Conservation (phyloP, 1,140 invertebrate genomes). For the Anastrepha obliqua region DNA sequence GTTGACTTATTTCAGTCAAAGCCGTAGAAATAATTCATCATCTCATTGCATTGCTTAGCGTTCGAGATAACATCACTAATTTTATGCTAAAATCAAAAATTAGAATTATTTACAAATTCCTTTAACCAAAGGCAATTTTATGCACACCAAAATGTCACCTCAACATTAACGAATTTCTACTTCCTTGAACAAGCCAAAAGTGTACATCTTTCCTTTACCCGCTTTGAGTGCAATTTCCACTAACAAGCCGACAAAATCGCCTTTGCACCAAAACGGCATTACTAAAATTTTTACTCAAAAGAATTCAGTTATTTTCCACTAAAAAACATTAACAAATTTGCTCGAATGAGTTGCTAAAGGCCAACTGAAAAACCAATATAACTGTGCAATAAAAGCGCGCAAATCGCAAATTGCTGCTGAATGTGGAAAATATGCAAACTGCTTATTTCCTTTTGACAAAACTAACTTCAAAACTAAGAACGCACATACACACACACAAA, state of each 20-base stretch:
- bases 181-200: not conserved
- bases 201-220: not conserved
- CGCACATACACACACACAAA: too few relatives aligned
- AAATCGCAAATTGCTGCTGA: not conserved
- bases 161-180: not conserved
- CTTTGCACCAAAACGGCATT: conserved; percentile 19
- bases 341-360: not conserved
- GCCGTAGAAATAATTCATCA: too few relatives aligned
- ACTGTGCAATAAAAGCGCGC: conserved; percentile 29
- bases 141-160: not conserved
- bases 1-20: too few relatives aligned
- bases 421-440: conserved; percentile 21
- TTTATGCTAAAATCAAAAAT: not conserved
- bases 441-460: not conserved
- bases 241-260: conserved; percentile 23
- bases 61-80: not conserved
- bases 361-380: conserved; percentile 1
- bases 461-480: too few relatives aligned
- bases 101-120: conserved; percentile 3
- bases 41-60: not conserved
- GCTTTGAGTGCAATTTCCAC: conserved; percentile 7
- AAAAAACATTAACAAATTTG: not conserved
- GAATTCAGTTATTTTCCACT: conserved; percentile 26
- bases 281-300: conserved; percentile 9
- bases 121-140: conserved; percentile 9